Conservation (phyloP, 2,113 vertebrate genomes). For the Oncorhynchus mykiss region DNA sequence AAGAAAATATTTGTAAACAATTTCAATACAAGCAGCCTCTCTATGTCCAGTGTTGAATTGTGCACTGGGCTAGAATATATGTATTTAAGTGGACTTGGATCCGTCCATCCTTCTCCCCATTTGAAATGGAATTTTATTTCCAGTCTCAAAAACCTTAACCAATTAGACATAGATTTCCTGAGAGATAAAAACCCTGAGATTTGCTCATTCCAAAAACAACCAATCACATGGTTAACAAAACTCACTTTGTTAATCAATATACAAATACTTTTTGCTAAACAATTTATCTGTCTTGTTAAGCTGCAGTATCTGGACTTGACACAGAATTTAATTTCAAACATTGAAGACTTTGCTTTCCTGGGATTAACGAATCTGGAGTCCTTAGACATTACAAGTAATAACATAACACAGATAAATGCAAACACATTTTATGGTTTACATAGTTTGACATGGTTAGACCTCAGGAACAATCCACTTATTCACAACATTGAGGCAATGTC, state of each 20-base stretch:
- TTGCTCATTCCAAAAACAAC: too few species aligned
- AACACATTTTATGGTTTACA: neutral
- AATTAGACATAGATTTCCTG: too few species aligned
- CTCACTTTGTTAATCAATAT: too few species aligned
- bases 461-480: too few species aligned
- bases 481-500: too few species aligned
- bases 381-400: neutral
- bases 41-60: neutral
- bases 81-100: rapidly evolving
- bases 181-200: too few species aligned
- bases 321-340: neutral
- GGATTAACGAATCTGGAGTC: neutral
- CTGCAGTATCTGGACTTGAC: neutral
- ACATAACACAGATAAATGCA: neutral
- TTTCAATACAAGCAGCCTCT: neutral
- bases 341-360: neutral
- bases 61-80: neutral
- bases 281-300: neutral
- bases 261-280: neutral
- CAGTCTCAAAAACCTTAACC: too few species aligned
- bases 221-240: too few species aligned
- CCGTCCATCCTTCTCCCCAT: too few species aligned
- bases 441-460: too few species aligned
- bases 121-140: too few species aligned
- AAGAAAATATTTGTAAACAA: neutral